Percentiles rank a stretch among this genome's conserved stretches.
These are phyloP conservation scores for Umimayanthus kanabou DNA, from an alignment of 92 coral and sea anemone genomes.

Conservation along the genomic window DNA sequence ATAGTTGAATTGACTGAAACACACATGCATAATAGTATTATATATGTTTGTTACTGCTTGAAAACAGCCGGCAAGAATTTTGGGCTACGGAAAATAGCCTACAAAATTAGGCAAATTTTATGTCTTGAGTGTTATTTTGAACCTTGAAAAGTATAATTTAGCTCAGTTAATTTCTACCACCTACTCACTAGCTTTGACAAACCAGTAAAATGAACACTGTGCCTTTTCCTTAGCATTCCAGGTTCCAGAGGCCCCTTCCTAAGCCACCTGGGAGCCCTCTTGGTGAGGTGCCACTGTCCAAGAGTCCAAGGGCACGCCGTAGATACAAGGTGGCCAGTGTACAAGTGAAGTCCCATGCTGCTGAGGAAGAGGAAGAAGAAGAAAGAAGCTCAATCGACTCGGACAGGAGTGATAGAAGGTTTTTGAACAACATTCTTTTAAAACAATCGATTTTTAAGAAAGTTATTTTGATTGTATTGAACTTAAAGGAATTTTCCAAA, in stretches of 20 bases:
- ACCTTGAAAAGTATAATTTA: no score
- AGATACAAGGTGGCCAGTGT: slow-evolving; percentile 70
- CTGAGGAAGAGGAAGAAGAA: slow-evolving; percentile 72
- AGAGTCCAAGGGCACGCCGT: slow-evolving; percentile 83
- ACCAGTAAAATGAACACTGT: neutral
- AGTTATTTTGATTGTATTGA: no score
- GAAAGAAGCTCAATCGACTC: slow-evolving; percentile 78
- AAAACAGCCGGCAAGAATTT: no score
- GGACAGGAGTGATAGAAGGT: slow-evolving; percentile 66
- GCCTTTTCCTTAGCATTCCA: slow-evolving; percentile 8
- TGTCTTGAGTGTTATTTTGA: no score
- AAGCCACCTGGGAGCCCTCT: slow-evolving; percentile 65
- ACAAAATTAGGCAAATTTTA: no score
- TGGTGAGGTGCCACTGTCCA: slow-evolving; percentile 62
- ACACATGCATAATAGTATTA: no score
- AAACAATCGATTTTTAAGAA: no score
- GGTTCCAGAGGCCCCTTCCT: slow-evolving; percentile 70
- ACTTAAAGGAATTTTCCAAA: neutral
- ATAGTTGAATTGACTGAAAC: no score
- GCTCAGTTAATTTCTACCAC: no score
- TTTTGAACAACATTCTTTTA: neutral
- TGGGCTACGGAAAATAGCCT: no score
- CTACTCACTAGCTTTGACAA: no score
- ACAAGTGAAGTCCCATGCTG: slow-evolving; percentile 54
- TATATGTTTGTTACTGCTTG: no score